Conservation (phyloP, 1,140 invertebrate species). For the Ceratoteleas bidentatus region DNA sequence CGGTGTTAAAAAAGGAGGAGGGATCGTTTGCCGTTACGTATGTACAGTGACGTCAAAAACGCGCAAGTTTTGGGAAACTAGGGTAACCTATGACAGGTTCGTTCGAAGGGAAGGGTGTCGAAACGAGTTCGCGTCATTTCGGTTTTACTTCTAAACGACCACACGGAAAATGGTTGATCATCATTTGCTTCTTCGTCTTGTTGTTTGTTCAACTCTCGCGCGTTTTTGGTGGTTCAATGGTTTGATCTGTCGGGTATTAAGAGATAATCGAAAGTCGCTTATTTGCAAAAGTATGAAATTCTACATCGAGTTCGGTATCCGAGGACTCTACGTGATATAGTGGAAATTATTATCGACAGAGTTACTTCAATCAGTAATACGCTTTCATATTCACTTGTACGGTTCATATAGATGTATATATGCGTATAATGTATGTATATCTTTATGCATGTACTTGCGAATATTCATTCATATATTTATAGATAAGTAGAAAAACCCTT, state of each 20-base stretch:
- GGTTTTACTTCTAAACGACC: slow-evolving; percentile 24
- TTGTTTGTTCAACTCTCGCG: slow-evolving; percentile 7
- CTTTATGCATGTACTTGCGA: slow-evolving; percentile 54
- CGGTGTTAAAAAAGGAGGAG: background rate
- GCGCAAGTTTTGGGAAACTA: slow-evolving; percentile 8
- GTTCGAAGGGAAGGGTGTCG: slow-evolving; percentile 8
- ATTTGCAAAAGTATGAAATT: slow-evolving; percentile 82
- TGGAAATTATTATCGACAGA: slow-evolving; percentile 75
- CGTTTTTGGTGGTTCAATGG: background rate
- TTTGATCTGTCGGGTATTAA: slow-evolving; percentile 55
- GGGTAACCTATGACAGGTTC: slow-evolving; percentile 42
- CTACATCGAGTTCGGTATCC: slow-evolving; percentile 72
- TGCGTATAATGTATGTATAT: slow-evolving; percentile 56
- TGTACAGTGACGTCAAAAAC: slow-evolving; percentile 40
- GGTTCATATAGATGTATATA: slow-evolving; percentile 61
- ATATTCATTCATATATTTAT: slow-evolving; percentile 69
- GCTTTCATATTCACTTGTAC: slow-evolving; percentile 69
- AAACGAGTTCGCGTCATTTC: slow-evolving; percentile 46
- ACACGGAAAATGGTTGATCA: slow-evolving; percentile 16
- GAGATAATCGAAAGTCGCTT: slow-evolving; percentile 76
- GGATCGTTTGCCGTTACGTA: slow-evolving; percentile 22
- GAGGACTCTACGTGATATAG: slow-evolving; percentile 73
- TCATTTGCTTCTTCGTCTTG: slow-evolving; percentile 9
- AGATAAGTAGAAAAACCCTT: slow-evolving; percentile 79
- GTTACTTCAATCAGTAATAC: slow-evolving; percentile 65